phyloP scores from a whole-genome alignment of 2,888 invertebrate species.

The Metalampra italica region DNA sequence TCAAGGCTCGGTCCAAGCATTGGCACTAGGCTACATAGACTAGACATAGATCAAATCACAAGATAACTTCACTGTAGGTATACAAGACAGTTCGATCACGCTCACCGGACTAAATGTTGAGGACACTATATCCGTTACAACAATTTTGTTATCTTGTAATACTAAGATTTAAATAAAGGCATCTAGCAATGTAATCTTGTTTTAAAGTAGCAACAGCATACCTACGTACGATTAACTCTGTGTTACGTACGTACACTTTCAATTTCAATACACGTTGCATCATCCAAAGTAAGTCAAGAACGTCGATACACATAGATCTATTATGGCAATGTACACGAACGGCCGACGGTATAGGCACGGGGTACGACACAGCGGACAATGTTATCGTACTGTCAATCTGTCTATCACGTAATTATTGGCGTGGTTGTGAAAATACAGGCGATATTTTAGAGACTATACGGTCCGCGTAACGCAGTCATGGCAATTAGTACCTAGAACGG shows the following conservation, averaged over 20 bases:
- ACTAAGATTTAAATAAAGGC: not conserved
- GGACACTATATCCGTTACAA: slow-evolving; percentile 10
- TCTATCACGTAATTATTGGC: slow-evolving; percentile 49
- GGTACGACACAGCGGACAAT: slow-evolving; percentile 41
- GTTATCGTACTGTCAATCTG: slow-evolving; percentile 59
- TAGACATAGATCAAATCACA: slow-evolving; percentile 36
- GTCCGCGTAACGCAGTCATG: slow-evolving; percentile 55
- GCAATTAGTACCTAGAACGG: slow-evolving; percentile 66
- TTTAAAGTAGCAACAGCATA: not conserved
- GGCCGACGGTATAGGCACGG: slow-evolving; percentile 22
- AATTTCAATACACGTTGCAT: slow-evolving; percentile 3
- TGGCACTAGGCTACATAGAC: slow-evolving; percentile 35
- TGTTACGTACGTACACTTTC: slow-evolving; percentile 1
- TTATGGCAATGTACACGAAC: not conserved
- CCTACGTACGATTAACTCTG: not conserved
- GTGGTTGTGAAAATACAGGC: slow-evolving; percentile 49
- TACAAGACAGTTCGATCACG: slow-evolving; percentile 21
- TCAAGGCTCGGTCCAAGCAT: slow-evolving; percentile 41
- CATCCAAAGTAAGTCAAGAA: slow-evolving; percentile 8
- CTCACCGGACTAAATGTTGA: slow-evolving; percentile 18
- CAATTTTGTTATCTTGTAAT: not conserved
- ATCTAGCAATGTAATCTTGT: not conserved
- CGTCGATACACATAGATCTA: slow-evolving; percentile 4
- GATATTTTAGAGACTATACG: slow-evolving; percentile 59
- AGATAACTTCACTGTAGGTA: slow-evolving; percentile 24